Conservation (phyloP, 2,888 invertebrate genomes). For the Acronicta leporina region DNA sequence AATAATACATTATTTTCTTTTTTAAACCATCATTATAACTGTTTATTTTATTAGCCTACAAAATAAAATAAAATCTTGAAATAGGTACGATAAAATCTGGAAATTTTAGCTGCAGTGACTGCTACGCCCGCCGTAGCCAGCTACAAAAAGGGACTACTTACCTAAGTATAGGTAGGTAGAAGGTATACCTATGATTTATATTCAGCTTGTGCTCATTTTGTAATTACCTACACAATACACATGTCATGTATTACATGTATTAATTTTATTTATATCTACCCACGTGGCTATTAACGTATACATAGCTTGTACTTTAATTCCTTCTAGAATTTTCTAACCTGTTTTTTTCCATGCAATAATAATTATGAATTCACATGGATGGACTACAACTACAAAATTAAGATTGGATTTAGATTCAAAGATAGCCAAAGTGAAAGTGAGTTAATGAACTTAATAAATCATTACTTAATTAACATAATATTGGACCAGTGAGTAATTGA, state of each 20-base stretch:
- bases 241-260: neutral
- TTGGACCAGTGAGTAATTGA: neutral
- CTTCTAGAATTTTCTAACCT: constrained; percentile 9
- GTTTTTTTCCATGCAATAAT: neutral
- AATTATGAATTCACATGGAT: too few relatives aligned
- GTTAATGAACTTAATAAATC: neutral
- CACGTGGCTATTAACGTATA: neutral
- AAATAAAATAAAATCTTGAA: neutral
- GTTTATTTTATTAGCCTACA: too few relatives aligned
- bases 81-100: neutral
- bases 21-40: too few relatives aligned
- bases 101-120: neutral
- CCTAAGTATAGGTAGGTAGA: too few relatives aligned
- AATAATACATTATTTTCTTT: too few relatives aligned
- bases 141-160: constrained; percentile 15
- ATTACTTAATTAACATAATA: neutral
- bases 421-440: neutral
- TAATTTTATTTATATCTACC: constrained; percentile 12
- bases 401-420: too few relatives aligned
- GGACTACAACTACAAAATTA: too few relatives aligned
- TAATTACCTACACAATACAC: constrained; percentile 10
- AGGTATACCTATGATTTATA: neutral
- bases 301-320: constrained; percentile 1
- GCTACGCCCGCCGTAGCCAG: constrained; percentile 26
- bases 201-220: neutral